Base-by-base conservation (phyloP, 2,797 vertebrate species). In the Sciurus vulgaris region DNA sequence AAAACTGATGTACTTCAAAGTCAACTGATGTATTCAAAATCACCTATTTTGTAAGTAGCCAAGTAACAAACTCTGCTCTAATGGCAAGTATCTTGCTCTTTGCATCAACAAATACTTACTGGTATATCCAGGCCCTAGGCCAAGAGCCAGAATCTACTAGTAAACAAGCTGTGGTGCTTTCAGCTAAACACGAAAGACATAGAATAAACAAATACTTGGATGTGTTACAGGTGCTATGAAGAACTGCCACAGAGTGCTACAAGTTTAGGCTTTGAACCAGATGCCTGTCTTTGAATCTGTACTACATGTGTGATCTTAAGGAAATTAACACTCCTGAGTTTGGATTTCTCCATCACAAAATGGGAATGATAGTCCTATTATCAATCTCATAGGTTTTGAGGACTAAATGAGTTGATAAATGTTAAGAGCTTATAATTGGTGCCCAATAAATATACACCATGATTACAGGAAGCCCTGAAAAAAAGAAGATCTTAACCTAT, bases 291-390 rank as follows among this genome's bases (percentile, higher is more conserved):
- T 86, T 47, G 54, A 67, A 65, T 86, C 76, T 85, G 49, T 72
- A 81, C 35, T 47, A 77, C 22, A 18, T 82, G 3, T 76, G 30
- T 49, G n/a, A 88, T 49, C 77, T 92, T 74, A n/a, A 11, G 47
- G 30, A 74, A 86, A 30, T 67, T 20, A 74, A 67, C 30, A 49
- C 95, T 82, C 86, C 33, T 26, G 28, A 5, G 20, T 82, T 38
- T 41, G 69, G 33, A 90, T 94, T 81, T 94, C 59, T 89, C 86
- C 26, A 26, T 74, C 35, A 82, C 70, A 86, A 94, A 86, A 70
- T 51, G 14, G 2, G 5, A 4, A 17, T 82, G n/a, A 85, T 67
- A 30, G 30, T 59, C 26, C 30, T 56, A n/a, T 6, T 85, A 69
- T 65, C 11, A 30, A 30, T 30, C 28, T 61, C 72, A 90, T n/a